phyloP scores from a whole-genome alignment of 2,113 vertebrate species.

The Chaetura pelagica region DNA sequence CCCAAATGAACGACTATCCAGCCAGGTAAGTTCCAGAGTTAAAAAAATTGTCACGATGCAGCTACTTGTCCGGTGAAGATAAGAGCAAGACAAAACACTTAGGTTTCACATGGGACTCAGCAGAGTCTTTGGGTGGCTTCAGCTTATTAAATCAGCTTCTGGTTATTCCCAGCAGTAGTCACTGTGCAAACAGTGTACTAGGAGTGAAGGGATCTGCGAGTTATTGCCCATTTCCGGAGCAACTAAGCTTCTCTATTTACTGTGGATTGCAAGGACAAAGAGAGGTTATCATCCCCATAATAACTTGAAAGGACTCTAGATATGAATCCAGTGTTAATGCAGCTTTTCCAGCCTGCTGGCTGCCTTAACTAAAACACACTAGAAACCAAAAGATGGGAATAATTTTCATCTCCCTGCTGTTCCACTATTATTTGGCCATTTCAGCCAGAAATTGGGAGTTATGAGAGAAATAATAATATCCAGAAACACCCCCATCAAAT shows the following conservation, averaged over 20 bases:
- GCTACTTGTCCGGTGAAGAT: neutral
- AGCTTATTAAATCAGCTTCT: neutral
- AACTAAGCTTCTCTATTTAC: constrained; percentile 3
- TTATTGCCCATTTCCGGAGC: neutral
- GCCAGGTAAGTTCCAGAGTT: neutral
- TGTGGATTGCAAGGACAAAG: constrained; percentile 14
- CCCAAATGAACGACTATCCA: neutral
- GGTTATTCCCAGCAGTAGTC: neutral
- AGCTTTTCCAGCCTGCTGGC: neutral
- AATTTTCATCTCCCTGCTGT: neutral
- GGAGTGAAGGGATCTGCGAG: neutral
- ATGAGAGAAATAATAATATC: neutral
- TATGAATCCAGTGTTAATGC: neutral
- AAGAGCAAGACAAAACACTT: neutral
- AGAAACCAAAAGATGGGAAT: fast-evolving
- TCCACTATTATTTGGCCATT: neutral
- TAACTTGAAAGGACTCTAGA: constrained; percentile 11
- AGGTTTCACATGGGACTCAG: neutral
- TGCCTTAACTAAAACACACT: neutral
- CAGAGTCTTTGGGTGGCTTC: neutral
- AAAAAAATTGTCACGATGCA: neutral
- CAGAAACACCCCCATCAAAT: neutral
- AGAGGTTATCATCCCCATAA: constrained; percentile 20
- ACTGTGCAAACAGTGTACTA: neutral
- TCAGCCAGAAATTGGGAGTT: neutral